These are phyloP conservation scores for Ernsta delagoae DNA, from an alignment of 2,888 invertebrate genomes.

Conservation along the genomic window DNA sequence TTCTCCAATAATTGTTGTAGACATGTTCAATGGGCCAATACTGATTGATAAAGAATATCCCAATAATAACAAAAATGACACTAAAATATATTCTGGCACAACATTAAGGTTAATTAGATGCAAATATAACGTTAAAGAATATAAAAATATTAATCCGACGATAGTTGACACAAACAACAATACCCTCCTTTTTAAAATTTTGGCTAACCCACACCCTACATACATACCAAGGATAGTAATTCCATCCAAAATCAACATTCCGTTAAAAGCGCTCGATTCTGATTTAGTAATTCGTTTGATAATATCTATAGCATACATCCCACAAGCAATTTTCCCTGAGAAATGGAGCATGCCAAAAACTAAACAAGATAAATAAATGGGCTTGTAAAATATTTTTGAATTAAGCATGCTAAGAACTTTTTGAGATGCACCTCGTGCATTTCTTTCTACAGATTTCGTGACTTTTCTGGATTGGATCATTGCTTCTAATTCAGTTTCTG, in stretches of 20 bases:
- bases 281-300: constrained; percentile 41
- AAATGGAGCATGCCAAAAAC: constrained; percentile 37
- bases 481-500: constrained; percentile 41
- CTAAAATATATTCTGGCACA: constrained; percentile 44
- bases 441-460: too few relatives aligned
- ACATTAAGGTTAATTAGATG: constrained; percentile 41
- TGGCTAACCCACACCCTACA: constrained; percentile 54
- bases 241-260: constrained; percentile 47
- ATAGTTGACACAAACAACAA: constrained; percentile 47
- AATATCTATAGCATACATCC: constrained; percentile 44
- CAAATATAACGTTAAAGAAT: constrained; percentile 43
- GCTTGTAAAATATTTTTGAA: constrained; percentile 39
- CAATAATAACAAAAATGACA: constrained; percentile 54
- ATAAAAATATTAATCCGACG: constrained; percentile 41
- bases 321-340: constrained; percentile 44
- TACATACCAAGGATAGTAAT: constrained; percentile 54
- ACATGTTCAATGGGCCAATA: constrained; percentile 54
- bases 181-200: constrained; percentile 47
- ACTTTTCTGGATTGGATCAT: background rate
- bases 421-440: background rate
- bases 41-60: constrained; percentile 54
- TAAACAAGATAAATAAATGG: constrained; percentile 16
- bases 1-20: constrained; percentile 46
- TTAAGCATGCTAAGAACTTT: background rate
- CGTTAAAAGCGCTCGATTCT: constrained; percentile 42